Evolutionary conservation across 2,113 vertebrate genomes (phyloP).

Genomic region (Microcebus murinus): DNA sequence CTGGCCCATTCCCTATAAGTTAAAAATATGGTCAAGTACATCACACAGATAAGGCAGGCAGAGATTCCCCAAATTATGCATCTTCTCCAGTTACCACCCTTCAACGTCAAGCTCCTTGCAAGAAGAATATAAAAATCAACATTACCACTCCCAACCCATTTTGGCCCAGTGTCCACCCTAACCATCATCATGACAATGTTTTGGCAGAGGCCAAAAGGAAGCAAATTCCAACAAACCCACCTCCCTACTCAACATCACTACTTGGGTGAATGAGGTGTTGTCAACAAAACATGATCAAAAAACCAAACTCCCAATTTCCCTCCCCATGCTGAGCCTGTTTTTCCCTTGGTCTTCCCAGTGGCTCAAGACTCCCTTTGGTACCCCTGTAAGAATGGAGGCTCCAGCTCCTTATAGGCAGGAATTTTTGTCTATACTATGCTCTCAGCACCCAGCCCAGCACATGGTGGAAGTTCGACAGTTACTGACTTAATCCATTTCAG

Average conservation of each 20-base stretch:
- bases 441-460: not conserved
- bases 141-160: not conserved
- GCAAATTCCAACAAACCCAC: not conserved
- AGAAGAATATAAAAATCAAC: slow-evolving; percentile 1
- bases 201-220: not conserved
- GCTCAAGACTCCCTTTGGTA: not conserved
- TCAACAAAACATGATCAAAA: slow-evolving; percentile 1
- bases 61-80: not conserved
- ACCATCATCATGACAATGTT: not conserved
- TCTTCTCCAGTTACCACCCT: not conserved
- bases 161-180: not conserved
- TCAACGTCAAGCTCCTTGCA: not conserved
- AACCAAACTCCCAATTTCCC: not conserved
- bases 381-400: not conserved
- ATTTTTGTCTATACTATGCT: not conserved
- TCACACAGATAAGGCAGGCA: not conserved
- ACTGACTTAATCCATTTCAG: slow-evolving; percentile 5
- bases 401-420: not conserved
- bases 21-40: not conserved
- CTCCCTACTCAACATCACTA: not conserved
- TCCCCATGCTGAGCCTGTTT: not conserved
- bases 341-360: not conserved
- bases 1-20: not conserved
- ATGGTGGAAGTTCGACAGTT: not conserved
- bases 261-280: not conserved